Conservation (phyloP, 2,113 vertebrate species). For the Phylloscopus whistleri region DNA sequence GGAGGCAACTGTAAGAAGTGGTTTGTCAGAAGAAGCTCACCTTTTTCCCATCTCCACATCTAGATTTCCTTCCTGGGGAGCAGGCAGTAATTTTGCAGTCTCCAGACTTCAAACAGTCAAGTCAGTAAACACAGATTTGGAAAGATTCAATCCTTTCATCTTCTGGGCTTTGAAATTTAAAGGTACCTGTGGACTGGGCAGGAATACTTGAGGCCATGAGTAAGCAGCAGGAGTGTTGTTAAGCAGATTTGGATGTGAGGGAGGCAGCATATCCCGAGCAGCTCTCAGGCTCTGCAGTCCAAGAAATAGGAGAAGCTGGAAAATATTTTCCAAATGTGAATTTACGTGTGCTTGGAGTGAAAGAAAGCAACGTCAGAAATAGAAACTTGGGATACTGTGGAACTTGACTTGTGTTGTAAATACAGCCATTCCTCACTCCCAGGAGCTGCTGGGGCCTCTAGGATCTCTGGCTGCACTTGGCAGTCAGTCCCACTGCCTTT, state of each 20-base stretch:
- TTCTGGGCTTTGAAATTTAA: slow-evolving; percentile 26
- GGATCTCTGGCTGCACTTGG: neutral
- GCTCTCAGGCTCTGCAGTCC: neutral
- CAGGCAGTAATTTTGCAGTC: neutral
- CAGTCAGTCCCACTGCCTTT: neutral
- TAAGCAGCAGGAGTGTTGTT: slow-evolving; percentile 24
- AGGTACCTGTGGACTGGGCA: slow-evolving; percentile 21
- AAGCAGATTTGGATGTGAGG: neutral
- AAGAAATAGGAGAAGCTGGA: slow-evolving; percentile 62
- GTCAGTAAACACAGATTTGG: slow-evolving; percentile 7
- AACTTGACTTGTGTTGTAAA: neutral
- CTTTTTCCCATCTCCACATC: neutral
- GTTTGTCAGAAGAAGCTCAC: slow-evolving; percentile 30
- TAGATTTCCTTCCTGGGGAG: neutral
- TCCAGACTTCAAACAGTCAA: slow-evolving; percentile 12
- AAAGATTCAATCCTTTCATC: slow-evolving; percentile 37
- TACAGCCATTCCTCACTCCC: neutral
- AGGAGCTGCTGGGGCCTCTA: neutral
- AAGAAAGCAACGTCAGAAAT: neutral
- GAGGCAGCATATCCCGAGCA: neutral
- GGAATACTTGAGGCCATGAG: slow-evolving; percentile 11
- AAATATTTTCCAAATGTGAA: slow-evolving; percentile 57
- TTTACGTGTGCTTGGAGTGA: neutral
- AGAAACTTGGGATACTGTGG: slow-evolving; percentile 8
- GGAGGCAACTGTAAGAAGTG: slow-evolving; percentile 36